Base-by-base conservation (phyloP, 1,140 invertebrate species). In the Calliopsis andreniformis region DNA sequence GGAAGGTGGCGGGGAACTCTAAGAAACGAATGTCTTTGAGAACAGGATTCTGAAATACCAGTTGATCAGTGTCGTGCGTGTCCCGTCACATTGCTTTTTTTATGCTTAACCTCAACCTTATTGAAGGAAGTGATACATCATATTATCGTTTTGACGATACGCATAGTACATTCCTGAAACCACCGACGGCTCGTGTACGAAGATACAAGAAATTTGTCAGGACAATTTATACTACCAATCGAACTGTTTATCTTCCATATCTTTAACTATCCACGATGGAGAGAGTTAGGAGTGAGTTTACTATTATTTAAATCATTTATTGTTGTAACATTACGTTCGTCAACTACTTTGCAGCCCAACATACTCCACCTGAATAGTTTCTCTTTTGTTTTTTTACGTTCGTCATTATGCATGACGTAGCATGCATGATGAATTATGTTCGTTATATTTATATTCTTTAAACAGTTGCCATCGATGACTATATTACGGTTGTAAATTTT, bases 101-200 rank as follows among this genome's bases (percentile, higher is more conserved):
- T 14, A 14, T 43, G 7, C 35, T 53, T 83, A 83, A 83, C 81
- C 81, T 83, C 61, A 66, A 83, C 42, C 25, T 69, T 43, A 20
- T 28, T 16, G 12, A 16, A 63, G n/a, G 3, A 70, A 70, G 7
- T 81, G 30, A 59, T 25, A 18, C 23, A 16, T 78, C 23, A 59
- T 18, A 20, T 39, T 67, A 5, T 56, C 23, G 4, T 58, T 61
- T 83, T 18, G 35, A 43, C 23, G 61, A 20, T 56, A 20, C 20
- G 10, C 7, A 0, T 14, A 10, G 23, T 16, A 58, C 18, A n/a
- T 51, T n/a, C 23, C 1, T n/a, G 42, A n/a, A 47, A 42, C 3
- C 23, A 39, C 14, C 12, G n/a, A 43, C 1, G 6, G 6, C 32
- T 20, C 7, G 28, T 23, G 16, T 16, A 14, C 23, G 28, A 25